phyloP scores from a whole-genome alignment of 2,113 vertebrate genomes.

The Sinocyclocheilus anshuiensis region DNA sequence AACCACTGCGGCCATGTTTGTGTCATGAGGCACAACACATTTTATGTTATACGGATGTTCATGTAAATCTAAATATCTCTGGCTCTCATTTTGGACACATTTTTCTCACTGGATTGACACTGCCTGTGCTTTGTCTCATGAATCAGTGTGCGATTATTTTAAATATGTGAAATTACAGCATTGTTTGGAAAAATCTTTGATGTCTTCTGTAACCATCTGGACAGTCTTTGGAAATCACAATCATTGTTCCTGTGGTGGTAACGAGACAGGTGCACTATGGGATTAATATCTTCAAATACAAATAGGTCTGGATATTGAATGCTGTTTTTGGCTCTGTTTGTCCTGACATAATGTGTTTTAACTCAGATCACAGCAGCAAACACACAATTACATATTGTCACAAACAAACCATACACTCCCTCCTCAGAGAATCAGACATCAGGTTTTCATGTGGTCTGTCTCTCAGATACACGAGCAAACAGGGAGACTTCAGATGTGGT shows the following conservation, averaged over 20 bases:
- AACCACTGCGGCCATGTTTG: no score
- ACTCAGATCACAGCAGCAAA: no score
- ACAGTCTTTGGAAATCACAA: neutral
- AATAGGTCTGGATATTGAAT: no score
- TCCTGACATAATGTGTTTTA: no score
- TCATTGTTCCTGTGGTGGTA: neutral
- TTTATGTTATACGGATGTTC: neutral
- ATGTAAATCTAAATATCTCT: neutral
- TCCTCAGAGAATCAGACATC: neutral
- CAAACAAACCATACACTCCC: neutral
- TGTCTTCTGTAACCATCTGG: neutral
- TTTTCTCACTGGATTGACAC: neutral
- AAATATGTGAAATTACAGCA: neutral
- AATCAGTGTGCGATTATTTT: neutral
- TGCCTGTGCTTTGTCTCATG: neutral
- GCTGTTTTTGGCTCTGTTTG: no score
- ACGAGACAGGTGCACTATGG: neutral
- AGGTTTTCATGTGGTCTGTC: neutral
- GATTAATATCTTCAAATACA: neutral
- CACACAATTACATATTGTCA: no score
- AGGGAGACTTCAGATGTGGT: neutral
- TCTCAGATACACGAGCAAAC: neutral
- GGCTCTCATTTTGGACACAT: no score
- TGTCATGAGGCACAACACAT: neutral
- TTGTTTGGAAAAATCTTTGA: neutral